Evolutionary conservation across 2,113 vertebrate species (phyloP).

Genomic region (Barnardius zonarius): DNA sequence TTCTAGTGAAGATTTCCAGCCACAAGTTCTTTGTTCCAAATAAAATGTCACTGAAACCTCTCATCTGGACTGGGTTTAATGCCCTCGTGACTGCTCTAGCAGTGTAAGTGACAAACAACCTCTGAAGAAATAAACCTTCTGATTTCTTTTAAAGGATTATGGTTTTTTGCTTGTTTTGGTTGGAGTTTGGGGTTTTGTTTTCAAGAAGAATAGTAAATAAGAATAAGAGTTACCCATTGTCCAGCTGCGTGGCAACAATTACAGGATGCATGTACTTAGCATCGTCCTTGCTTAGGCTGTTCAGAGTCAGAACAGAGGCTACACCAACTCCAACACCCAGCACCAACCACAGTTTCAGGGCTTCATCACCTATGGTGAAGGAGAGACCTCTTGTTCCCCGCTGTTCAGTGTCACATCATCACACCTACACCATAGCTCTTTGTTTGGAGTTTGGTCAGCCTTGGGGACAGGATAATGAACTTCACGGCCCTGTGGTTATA

Average conservation of each 20-base stretch:
- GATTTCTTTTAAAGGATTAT: background rate
- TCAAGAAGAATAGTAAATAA: background rate
- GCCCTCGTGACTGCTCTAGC: background rate
- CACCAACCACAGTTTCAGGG: background rate
- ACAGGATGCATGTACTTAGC: background rate
- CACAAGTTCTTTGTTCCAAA: background rate
- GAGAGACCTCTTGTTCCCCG: background rate
- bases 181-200: background rate
- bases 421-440: background rate
- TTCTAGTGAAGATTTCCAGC: background rate
- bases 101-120: background rate
- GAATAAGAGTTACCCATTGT: background rate
- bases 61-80: background rate
- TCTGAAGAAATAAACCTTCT: background rate
- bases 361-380: background rate
- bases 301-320: background rate
- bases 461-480: background rate
- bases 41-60: conserved; percentile 23
- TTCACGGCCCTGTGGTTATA: accelerated
- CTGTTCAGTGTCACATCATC: accelerated
- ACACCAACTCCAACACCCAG: accelerated
- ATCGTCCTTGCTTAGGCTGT: background rate
- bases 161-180: background rate
- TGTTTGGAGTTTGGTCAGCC: background rate
- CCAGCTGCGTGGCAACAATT: background rate